Conservation (phyloP, 2,113 vertebrate genomes). For the Cathartes aura region DNA sequence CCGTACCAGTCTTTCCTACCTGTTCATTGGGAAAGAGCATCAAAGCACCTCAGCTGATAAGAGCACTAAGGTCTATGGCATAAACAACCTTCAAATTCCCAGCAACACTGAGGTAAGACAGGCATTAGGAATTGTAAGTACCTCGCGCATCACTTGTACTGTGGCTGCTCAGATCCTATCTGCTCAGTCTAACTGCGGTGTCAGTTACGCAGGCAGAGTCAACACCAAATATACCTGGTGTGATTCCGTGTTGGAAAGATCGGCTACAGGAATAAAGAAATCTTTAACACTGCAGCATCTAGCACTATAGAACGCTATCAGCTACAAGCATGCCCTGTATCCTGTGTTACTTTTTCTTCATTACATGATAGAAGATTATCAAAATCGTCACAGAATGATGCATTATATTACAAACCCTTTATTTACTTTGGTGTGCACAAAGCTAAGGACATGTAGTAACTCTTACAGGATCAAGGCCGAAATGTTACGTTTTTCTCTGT, state of each 20-base stretch:
- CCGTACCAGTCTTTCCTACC: neutral
- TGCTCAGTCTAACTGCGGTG: neutral
- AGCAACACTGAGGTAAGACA: neutral
- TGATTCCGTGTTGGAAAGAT: neutral
- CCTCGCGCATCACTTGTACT: accelerated
- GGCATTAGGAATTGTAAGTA: neutral
- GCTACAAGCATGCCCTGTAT: neutral
- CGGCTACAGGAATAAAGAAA: neutral
- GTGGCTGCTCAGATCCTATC: neutral
- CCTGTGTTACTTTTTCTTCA: neutral
- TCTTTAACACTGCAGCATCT: neutral
- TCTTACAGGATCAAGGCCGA: neutral
- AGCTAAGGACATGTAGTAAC: neutral
- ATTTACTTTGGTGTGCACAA: neutral
- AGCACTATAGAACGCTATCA: accelerated
- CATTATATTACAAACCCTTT: neutral
- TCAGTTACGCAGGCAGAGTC: neutral
- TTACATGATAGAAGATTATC: neutral
- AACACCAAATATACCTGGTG: no score
- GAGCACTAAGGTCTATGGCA: no score
- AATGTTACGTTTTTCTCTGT: neutral
- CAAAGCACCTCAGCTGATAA: neutral
- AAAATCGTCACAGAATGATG: neutral
- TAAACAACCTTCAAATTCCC: neutral
- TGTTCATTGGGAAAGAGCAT: neutral